Percentiles rank a stretch among this genome's conserved stretches.
These are phyloP conservation scores for Trematocara variabile DNA, from an alignment of 2,113 vertebrate genomes.

Conservation along the genomic window DNA sequence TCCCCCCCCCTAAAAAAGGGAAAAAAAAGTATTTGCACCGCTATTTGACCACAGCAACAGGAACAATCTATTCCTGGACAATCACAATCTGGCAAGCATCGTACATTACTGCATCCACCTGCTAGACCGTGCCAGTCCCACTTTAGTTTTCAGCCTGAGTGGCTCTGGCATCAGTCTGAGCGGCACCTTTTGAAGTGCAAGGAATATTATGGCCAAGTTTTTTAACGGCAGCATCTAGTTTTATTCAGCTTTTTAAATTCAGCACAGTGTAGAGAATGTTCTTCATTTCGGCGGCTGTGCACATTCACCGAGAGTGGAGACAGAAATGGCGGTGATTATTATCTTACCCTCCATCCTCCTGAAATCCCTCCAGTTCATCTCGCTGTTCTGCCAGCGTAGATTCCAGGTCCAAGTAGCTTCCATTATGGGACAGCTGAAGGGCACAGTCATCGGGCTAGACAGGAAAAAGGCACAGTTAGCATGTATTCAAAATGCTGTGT, in stretches of 20 bases:
- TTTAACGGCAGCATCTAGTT: background rate
- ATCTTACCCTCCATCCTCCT: slow-evolving; percentile 92
- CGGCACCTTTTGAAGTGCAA: slow-evolving; percentile 26
- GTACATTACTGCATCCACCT: slow-evolving; percentile 36
- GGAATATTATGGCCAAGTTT: background rate
- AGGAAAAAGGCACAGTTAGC: slow-evolving; percentile 4
- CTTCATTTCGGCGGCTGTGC: background rate
- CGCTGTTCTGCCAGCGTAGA: slow-evolving; percentile 90
- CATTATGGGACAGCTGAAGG: slow-evolving; percentile 92
- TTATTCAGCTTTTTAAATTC: background rate
- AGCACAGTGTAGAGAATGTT: background rate
- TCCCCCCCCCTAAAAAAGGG: background rate
- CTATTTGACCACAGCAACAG: slow-evolving; percentile 3
- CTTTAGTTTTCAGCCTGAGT: slow-evolving; percentile 10
- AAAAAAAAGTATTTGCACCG: background rate
- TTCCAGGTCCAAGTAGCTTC: slow-evolving; percentile 95
- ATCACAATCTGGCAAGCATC: background rate
- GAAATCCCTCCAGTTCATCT: slow-evolving; percentile 94
- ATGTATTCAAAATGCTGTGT: background rate
- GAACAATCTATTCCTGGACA: slow-evolving; percentile 8
- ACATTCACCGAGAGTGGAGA: background rate
- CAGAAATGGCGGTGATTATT: background rate
- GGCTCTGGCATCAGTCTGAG: background rate
- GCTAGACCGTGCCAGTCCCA: background rate
- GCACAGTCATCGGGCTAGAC: slow-evolving; percentile 93